Percentiles rank a stretch among this genome's conserved stretches.
Evolutionary conservation across 2,888 invertebrate genomes (phyloP).

Genomic region (Synanthedon andrenaeformis): DNA sequence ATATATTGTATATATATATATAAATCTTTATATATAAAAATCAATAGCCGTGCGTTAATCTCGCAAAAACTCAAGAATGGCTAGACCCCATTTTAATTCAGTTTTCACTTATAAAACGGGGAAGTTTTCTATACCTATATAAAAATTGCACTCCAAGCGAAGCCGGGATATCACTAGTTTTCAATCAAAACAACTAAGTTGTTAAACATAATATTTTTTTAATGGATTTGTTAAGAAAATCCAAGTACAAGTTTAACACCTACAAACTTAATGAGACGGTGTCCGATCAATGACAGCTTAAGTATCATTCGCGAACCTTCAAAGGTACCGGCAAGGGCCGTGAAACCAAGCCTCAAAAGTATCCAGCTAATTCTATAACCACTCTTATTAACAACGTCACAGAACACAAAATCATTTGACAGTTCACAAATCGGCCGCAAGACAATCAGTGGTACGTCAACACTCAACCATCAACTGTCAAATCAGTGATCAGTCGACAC

Average conservation of each 20-base stretch:
- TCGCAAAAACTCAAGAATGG: too few relatives aligned
- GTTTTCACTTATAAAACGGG: too few relatives aligned
- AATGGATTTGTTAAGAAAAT: background rate
- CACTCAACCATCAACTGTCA: slow-evolving; percentile 12
- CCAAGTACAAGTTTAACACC: background rate
- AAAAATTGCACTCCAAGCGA: too few relatives aligned
- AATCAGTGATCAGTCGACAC: slow-evolving; percentile 20
- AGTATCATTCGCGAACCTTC: slow-evolving; percentile 15
- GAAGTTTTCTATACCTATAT: too few relatives aligned
- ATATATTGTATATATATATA: too few relatives aligned
- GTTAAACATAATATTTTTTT: too few relatives aligned
- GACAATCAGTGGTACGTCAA: background rate
- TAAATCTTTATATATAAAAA: too few relatives aligned
- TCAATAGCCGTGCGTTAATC: too few relatives aligned
- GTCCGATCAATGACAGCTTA: slow-evolving; percentile 15
- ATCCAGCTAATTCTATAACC: background rate
- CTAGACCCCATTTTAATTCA: too few relatives aligned
- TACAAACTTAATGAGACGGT: background rate
- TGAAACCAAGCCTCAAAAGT: background rate
- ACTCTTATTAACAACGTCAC: background rate
- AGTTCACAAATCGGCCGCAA: background rate
- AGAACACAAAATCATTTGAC: background rate
- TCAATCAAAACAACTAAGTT: too few relatives aligned
- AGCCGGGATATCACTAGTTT: too few relatives aligned
- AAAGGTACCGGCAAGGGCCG: slow-evolving; percentile 13